These are phyloP conservation scores for Caenorhabditis parvicauda DNA, from an alignment of 2,888 invertebrate species.

Conservation along the genomic window DNA sequence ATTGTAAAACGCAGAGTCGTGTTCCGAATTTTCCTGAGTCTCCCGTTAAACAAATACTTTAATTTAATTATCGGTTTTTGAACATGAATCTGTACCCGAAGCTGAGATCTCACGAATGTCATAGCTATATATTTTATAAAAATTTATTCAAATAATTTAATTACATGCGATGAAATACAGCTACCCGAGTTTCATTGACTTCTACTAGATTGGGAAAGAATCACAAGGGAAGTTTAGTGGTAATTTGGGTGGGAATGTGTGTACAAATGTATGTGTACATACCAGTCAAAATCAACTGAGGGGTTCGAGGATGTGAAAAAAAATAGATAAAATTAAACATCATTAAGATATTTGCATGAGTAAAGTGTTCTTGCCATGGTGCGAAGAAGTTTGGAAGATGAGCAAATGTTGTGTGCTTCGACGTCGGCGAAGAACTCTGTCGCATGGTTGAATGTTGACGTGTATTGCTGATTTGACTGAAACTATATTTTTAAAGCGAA, in stretches of 20 bases:
- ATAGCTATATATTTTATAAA: no score
- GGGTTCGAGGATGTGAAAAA: conserved; percentile 9
- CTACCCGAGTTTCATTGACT: no score
- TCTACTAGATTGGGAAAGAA: conserved; percentile 5
- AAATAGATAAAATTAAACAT: conserved; percentile 16
- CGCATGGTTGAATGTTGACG: conserved; percentile 31
- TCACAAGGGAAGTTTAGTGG: conserved; percentile 8
- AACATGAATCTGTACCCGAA: no score
- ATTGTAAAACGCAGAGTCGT: no score
- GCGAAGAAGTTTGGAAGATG: conserved; percentile 25
- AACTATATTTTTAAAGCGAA: no score
- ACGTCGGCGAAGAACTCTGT: conserved; percentile 41
- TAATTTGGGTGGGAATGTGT: background rate
- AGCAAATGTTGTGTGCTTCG: conserved; percentile 33
- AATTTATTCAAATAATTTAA: no score
- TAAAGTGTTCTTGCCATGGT: conserved; percentile 19
- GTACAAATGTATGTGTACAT: conserved; percentile 6
- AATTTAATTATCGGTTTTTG: no score
- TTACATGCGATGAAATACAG: no score
- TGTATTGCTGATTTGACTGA: conserved; percentile 30
- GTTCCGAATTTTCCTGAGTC: no score
- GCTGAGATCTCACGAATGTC: no score
- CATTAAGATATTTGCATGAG: conserved; percentile 27
- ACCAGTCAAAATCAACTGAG: conserved; percentile 2
- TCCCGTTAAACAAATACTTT: no score